A percentile compares a stretch with the other conserved stretches of the same genome.
Evolutionary conservation across 1,140 invertebrate genomes (phyloP).

Genomic region (Drosophila bocqueti): DNA sequence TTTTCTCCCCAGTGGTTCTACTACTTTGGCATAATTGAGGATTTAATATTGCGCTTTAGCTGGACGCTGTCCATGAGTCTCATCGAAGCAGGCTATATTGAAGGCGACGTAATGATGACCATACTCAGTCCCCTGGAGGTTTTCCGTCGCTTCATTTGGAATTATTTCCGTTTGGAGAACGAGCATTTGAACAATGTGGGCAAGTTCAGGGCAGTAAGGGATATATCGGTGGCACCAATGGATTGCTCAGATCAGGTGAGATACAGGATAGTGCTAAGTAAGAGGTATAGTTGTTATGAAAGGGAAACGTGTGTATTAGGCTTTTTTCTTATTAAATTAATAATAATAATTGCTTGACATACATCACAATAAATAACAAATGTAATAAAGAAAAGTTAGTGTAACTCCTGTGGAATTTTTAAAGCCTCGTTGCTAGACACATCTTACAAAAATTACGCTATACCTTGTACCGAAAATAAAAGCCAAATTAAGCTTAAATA

Average conservation of each 20-base stretch:
- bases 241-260: constrained; percentile 90
- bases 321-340: too few species aligned
- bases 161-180: constrained; percentile 97
- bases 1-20: constrained; percentile 91
- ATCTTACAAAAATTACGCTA: not conserved
- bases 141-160: constrained; percentile 95
- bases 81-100: constrained; percentile 90
- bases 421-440: not conserved
- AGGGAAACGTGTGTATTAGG: too few species aligned
- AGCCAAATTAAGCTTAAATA: constrained; percentile 9
- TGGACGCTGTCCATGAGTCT: constrained; percentile 93
- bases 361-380: not conserved
- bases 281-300: not conserved
- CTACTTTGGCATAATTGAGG: constrained; percentile 98
- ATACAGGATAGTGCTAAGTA: not conserved
- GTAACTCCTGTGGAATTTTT: not conserved
- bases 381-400: not conserved
- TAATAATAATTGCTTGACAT: too few species aligned
- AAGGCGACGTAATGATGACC: constrained; percentile 91
- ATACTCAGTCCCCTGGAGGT: constrained; percentile 93
- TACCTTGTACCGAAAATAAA: not conserved
- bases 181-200: constrained; percentile 98
- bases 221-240: constrained; percentile 95
- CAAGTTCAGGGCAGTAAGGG: constrained; percentile 95
- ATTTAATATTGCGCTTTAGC: constrained; percentile 94